Evolutionary conservation across 2,888 invertebrate species (phyloP).

Genomic region (Ormyrus thymus): DNA sequence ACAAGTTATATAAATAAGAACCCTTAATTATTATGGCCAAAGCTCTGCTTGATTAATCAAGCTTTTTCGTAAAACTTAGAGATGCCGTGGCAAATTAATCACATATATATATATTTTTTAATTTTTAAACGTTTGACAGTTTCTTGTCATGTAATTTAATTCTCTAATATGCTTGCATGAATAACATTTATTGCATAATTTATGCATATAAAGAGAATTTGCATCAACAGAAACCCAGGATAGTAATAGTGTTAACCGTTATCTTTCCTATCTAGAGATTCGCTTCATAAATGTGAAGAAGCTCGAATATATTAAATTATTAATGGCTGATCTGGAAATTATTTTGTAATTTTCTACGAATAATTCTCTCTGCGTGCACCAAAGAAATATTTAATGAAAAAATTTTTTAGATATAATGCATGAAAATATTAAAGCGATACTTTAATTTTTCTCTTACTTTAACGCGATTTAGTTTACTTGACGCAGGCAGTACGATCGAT

Average conservation of each 20-base stretch:
- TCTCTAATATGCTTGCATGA: background rate
- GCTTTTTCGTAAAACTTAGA: background rate
- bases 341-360: too few species aligned
- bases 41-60: slow-evolving; percentile 14
- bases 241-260: too few species aligned
- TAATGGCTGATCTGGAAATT: too few species aligned
- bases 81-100: background rate
- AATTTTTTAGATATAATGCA: background rate
- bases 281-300: too few species aligned
- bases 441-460: background rate
- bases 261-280: too few species aligned
- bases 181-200: background rate
- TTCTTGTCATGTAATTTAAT: background rate
- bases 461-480: slow-evolving; percentile 4
- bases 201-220: too few species aligned
- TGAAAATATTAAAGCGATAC: background rate
- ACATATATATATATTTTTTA: background rate
- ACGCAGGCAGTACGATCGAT: slow-evolving; percentile 28
- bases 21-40: slow-evolving; percentile 51
- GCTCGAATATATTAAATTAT: too few species aligned
- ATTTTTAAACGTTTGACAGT: background rate
- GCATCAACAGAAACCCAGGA: too few species aligned
- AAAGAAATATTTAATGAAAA: too few species aligned
- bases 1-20: slow-evolving; percentile 51
- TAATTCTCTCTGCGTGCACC: too few species aligned